These are phyloP conservation scores for Cantharis lateralis DNA, from an alignment of 2,888 invertebrate genomes.

Conservation along the genomic window DNA sequence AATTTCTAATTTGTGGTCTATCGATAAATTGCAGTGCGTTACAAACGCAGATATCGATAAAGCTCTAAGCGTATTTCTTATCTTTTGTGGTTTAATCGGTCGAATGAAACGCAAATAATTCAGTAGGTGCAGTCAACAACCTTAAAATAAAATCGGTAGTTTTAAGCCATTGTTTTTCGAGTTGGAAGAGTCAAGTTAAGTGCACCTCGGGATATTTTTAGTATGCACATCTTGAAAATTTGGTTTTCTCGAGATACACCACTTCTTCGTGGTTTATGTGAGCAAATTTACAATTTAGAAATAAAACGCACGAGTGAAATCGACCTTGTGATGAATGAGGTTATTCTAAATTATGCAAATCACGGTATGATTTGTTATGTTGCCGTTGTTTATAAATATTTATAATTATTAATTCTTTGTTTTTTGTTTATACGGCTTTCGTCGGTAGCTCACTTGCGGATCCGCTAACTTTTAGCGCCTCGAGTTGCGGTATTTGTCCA, in stretches of 20 bases:
- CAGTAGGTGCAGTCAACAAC: background rate
- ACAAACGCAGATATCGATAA: background rate
- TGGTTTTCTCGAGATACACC: background rate
- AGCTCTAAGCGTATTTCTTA: background rate
- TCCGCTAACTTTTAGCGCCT: background rate
- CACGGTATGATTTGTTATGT: background rate
- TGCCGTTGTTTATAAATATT: background rate
- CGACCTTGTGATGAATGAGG: slow-evolving; percentile 11
- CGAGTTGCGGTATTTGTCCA: background rate
- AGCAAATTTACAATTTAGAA: background rate
- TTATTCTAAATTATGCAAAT: slow-evolving; percentile 2
- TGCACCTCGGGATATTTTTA: background rate
- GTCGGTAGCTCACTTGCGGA: background rate
- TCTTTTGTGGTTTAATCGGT: background rate
- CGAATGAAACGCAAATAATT: background rate
- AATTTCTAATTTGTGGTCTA: background rate
- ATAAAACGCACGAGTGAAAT: slow-evolving; percentile 15
- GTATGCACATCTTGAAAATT: background rate
- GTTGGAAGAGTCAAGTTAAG: background rate
- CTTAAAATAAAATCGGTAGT: background rate
- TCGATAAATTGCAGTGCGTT: background rate
- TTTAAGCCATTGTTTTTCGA: background rate
- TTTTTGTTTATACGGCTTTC: background rate
- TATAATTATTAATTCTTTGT: background rate
- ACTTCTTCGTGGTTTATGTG: background rate